Conservation (phyloP, 2,797 vertebrate species). For the Lacerta agilis region DNA sequence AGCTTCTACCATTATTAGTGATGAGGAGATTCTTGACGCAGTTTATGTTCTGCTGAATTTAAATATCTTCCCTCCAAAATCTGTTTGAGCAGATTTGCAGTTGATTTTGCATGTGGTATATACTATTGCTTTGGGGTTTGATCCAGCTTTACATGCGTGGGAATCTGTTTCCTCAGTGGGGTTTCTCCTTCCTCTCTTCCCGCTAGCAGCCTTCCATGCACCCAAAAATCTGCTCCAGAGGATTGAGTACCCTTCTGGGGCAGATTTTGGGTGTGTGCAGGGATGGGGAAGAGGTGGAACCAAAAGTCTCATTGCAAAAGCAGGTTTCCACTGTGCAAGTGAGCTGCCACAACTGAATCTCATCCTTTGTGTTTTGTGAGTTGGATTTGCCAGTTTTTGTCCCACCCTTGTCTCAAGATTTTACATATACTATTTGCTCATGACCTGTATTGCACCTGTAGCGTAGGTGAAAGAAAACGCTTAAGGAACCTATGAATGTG, state of each 20-base stretch:
- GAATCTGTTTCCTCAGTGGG: no score
- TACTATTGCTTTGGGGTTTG: slow-evolving; percentile 1
- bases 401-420: slow-evolving; percentile 28
- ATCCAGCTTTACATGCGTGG: not conserved
- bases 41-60: not conserved
- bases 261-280: no score
- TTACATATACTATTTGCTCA: slow-evolving; percentile 14
- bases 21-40: not conserved
- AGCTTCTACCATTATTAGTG: not conserved
- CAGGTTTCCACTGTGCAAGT: not conserved
- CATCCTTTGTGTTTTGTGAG: slow-evolving; percentile 32
- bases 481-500: slow-evolving; percentile 14
- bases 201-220: no score
- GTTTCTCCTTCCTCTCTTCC: no score
- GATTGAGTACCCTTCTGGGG: no score
- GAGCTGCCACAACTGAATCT: no score
- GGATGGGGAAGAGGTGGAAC: no score
- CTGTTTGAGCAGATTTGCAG: slow-evolving; percentile 16
- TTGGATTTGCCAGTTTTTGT: slow-evolving; percentile 48
- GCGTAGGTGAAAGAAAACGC: slow-evolving; percentile 26
- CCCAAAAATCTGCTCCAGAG: no score
- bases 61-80: slow-evolving; percentile 50
- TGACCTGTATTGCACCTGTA: slow-evolving; percentile 22
- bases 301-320: no score
- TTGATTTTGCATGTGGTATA: slow-evolving; percentile 40